phyloP scores from a whole-genome alignment of 2,888 invertebrate species.

The Campoplex capitator region DNA sequence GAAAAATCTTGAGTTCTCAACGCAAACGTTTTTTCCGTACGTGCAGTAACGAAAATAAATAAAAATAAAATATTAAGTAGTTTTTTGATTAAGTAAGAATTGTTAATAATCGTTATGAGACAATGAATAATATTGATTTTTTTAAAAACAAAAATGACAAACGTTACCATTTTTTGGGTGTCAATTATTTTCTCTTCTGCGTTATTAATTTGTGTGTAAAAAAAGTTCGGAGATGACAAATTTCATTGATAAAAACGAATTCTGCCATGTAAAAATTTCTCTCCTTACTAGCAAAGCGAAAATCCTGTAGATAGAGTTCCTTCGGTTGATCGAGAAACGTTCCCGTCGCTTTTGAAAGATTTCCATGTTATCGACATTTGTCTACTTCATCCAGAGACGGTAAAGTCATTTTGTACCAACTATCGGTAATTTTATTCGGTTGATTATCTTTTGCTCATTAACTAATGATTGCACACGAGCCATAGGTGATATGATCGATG shows the following conservation, averaged over 20 bases:
- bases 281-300: neutral
- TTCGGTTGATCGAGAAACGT: neutral
- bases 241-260: conserved; percentile 14
- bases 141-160: neutral
- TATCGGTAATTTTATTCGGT: neutral
- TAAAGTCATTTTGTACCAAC: neutral
- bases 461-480: neutral
- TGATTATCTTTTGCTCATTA: neutral
- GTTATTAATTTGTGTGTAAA: neutral
- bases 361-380: neutral
- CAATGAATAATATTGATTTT: neutral
- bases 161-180: no score
- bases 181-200: neutral
- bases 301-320: neutral
- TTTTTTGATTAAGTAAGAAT: neutral
- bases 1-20: neutral
- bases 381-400: neutral
- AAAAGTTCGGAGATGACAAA: neutral
- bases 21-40: neutral
- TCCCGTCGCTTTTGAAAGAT: neutral
- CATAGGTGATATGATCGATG: no score
- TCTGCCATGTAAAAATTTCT: neutral
- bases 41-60: neutral
- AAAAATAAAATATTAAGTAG: neutral
- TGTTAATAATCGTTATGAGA: neutral